Evolutionary conservation across 2,888 invertebrate genomes (phyloP).

Genomic region (Altica lythri): DNA sequence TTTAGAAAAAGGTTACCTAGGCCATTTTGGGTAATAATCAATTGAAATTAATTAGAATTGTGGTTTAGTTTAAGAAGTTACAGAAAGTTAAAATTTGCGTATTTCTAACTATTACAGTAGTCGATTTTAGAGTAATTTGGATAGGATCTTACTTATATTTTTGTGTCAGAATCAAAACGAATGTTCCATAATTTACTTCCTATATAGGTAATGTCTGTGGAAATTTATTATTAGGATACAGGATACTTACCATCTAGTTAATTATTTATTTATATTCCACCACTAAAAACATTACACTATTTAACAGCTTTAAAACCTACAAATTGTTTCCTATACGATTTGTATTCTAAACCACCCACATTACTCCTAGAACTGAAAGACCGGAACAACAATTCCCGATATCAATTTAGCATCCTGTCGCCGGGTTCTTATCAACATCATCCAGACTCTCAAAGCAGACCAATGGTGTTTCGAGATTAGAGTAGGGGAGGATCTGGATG

Average conservation of each 20-base stretch:
- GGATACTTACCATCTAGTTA: background rate
- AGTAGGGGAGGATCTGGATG: conserved; percentile 26
- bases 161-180: background rate
- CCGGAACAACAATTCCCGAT: conserved; percentile 42
- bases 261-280: background rate
- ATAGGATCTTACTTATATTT: background rate
- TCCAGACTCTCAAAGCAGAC: conserved; percentile 43
- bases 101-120: too few relatives aligned
- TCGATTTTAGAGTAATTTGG: too few relatives aligned
- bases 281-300: background rate
- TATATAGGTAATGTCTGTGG: too few relatives aligned
- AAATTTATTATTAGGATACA: too few relatives aligned
- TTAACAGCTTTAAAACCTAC: background rate
- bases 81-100: too few relatives aligned
- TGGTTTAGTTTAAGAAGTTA: too few relatives aligned
- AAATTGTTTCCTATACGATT: conserved; percentile 6
- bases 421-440: conserved; percentile 42
- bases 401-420: conserved; percentile 47
- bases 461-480: conserved; percentile 33
- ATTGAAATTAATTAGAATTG: too few relatives aligned
- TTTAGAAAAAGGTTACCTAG: too few relatives aligned
- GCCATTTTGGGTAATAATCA: too few relatives aligned
- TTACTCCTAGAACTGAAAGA: conserved; percentile 27
- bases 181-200: background rate
- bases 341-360: conserved; percentile 13